Evolutionary conservation across 2,113 vertebrate genomes (phyloP).

Genomic region (Elephantulus edwardii): DNA sequence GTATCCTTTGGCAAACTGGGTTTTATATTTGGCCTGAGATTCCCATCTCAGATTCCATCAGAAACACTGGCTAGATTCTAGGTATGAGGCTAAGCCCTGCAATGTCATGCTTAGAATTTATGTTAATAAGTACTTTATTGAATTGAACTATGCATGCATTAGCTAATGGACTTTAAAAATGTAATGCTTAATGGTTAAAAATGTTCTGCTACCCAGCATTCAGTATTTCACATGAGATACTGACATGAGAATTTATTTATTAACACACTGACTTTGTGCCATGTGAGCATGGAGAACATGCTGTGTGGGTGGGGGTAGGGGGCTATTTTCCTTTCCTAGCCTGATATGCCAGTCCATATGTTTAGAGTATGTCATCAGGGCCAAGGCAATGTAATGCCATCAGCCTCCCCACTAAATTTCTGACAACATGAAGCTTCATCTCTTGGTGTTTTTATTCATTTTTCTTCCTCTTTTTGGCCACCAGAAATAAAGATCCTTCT

Average conservation of each 20-base stretch:
- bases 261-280: not conserved
- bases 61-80: not conserved
- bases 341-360: not conserved
- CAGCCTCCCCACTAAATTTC: not conserved
- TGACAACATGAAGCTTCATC: not conserved
- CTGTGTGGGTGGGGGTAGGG: rapidly evolving
- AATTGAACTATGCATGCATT: not conserved
- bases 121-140: not conserved
- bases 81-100: not conserved
- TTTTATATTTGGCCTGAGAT: not conserved
- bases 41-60: not conserved
- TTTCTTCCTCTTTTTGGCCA: not conserved
- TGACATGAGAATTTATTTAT: not conserved
- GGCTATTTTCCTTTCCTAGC: not conserved
- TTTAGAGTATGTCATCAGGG: not conserved
- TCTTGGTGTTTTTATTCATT: too few species aligned
- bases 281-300: not conserved
- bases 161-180: not conserved
- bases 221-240: not conserved
- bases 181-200: not conserved
- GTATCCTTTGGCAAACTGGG: not conserved
- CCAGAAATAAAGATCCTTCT: not conserved
- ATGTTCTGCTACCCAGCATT: not conserved
- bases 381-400: not conserved
- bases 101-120: not conserved